Percentiles rank a stretch among this genome's conserved stretches.
Evolutionary conservation across 2,888 invertebrate genomes (phyloP).

Genomic region (Antheraea yamamai): DNA sequence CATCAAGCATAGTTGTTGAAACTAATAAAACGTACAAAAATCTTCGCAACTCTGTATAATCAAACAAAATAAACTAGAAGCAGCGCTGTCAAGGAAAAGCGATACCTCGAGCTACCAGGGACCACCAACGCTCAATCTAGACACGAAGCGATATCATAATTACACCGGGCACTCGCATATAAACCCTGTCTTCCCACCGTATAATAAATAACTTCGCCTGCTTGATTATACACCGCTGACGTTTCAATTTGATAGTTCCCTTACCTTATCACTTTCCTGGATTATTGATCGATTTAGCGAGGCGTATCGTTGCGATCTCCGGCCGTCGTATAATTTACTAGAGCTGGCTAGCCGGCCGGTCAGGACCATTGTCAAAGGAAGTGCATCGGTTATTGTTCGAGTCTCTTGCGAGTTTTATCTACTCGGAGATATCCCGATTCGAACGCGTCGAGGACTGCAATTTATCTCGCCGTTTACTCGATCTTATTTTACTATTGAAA

Average conservation of each 20-base stretch:
- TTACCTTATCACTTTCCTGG: conserved; percentile 67
- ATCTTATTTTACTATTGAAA: conserved; percentile 68
- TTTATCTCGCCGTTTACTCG: conserved; percentile 67
- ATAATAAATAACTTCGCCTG: conserved; percentile 50
- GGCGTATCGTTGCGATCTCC: conserved; percentile 68
- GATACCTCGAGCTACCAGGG: conserved; percentile 35
- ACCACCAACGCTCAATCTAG: conserved; percentile 50
- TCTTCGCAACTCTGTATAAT: conserved; percentile 14
- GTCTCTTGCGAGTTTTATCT: conserved; percentile 66
- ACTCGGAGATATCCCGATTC: conserved; percentile 55
- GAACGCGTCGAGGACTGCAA: conserved; percentile 56
- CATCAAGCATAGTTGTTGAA: not conserved
- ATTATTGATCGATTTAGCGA: conserved; percentile 73
- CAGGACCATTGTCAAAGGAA: conserved; percentile 72
- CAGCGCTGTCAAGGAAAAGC: conserved; percentile 32
- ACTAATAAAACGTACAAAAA: conserved; percentile 18
- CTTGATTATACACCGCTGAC: conserved; percentile 65
- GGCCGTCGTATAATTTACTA: conserved; percentile 64
- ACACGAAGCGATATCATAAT: conserved; percentile 47
- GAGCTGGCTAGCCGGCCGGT: conserved; percentile 40
- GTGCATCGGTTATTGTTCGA: conserved; percentile 79
- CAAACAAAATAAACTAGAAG: conserved; percentile 24
- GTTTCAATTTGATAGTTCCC: conserved; percentile 71
- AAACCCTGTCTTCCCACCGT: conserved; percentile 30
- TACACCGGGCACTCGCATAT: conserved; percentile 28